Conservation (phyloP, 2,797 vertebrate genomes). For the Rhinichthys osculus region DNA sequence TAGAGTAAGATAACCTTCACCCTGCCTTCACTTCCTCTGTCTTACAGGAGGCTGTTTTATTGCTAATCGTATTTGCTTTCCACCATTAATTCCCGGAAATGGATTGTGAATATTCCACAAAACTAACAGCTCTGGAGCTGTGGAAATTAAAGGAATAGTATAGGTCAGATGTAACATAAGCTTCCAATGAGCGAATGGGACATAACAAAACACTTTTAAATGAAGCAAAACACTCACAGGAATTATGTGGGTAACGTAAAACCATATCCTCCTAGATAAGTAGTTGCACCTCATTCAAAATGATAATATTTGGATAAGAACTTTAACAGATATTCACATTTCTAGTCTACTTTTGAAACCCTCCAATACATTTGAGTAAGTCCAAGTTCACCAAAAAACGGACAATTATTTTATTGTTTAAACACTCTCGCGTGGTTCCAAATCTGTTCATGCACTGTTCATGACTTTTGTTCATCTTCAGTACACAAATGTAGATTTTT, state of each 20-base stretch:
- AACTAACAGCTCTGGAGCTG: not conserved
- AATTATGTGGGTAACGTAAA: not conserved
- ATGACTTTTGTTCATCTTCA: not conserved
- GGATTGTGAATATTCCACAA: not conserved
- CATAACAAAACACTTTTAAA: not conserved
- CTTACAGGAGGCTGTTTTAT: not conserved
- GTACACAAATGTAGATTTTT: not conserved
- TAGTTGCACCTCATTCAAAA: not conserved
- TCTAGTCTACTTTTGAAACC: not conserved
- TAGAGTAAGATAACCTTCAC: conserved; percentile 48
- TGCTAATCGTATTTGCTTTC: not conserved
- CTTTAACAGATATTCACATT: not conserved
- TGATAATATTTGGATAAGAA: not conserved
- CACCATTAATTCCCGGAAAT: not conserved
- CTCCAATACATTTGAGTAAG: not conserved
- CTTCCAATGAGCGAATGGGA: not conserved
- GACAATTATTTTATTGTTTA: not conserved
- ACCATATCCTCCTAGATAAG: not conserved
- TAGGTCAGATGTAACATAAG: not conserved
- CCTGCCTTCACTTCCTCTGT: conserved; percentile 54
- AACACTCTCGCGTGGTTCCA: not conserved
- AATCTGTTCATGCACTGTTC: not conserved
- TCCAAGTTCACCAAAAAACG: not conserved
- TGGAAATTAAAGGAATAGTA: not conserved
- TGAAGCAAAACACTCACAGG: not conserved